Percentiles rank a stretch among this genome's conserved stretches.
phyloP scores from a whole-genome alignment of 2,888 invertebrate species.

The Erebia palarica region DNA sequence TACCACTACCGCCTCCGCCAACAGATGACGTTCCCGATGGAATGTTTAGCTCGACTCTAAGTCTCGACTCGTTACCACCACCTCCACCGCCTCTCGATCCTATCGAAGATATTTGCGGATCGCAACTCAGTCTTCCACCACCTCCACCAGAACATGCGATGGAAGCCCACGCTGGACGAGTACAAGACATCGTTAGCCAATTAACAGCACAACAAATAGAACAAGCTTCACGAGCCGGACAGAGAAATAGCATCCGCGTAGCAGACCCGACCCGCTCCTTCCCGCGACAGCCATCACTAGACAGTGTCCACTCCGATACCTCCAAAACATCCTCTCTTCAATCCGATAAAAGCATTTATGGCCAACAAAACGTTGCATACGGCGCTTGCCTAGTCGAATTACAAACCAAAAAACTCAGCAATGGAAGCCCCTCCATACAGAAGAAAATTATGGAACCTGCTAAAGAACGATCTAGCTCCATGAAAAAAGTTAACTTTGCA shows the following conservation, averaged over 20 bases:
- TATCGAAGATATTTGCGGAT: slow-evolving; percentile 84
- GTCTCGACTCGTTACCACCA: slow-evolving; percentile 90
- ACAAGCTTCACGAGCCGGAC: slow-evolving; percentile 62
- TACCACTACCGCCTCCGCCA: slow-evolving; percentile 88
- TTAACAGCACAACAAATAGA: slow-evolving; percentile 69
- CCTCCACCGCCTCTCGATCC: slow-evolving; percentile 84
- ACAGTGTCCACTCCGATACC: slow-evolving; percentile 79
- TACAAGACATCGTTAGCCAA: slow-evolving; percentile 70
- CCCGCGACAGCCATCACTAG: slow-evolving; percentile 81
- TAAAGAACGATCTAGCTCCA: slow-evolving; percentile 51
- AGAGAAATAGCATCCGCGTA: slow-evolving; percentile 64
- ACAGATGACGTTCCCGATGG: slow-evolving; percentile 75
- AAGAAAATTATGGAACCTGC: slow-evolving; percentile 71
- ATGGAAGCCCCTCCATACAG: slow-evolving; percentile 63
- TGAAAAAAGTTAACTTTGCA: slow-evolving; percentile 84
- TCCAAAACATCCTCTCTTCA: slow-evolving; percentile 72
- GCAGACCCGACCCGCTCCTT: slow-evolving; percentile 67
- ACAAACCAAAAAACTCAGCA: slow-evolving; percentile 77
- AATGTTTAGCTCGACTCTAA: slow-evolving; percentile 89
- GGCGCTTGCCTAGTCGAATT: slow-evolving; percentile 82
- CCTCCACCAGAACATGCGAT: slow-evolving; percentile 84
- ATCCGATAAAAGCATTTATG: slow-evolving; percentile 68
- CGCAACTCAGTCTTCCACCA: slow-evolving; percentile 89
- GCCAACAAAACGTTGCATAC: slow-evolving; percentile 64
- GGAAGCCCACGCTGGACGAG: slow-evolving; percentile 63